Percentiles rank a stretch among this genome's conserved stretches.
Conservation (phyloP, 2,888 invertebrate genomes). For the Nephrotoma flavescens region DNA sequence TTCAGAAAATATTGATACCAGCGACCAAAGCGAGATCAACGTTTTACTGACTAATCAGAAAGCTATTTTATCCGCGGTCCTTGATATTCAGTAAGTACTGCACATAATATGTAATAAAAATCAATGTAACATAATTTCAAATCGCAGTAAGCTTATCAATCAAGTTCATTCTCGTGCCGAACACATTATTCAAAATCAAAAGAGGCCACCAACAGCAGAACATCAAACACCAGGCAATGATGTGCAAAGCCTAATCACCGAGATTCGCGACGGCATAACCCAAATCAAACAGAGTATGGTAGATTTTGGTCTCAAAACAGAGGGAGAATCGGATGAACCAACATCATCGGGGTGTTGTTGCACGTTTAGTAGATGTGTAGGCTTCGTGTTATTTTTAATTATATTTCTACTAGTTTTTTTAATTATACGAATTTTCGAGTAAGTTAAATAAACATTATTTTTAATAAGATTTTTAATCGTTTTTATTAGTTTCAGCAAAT, state of each 20-base stretch:
- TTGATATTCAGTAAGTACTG: slow-evolving; percentile 39
- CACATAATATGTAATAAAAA: background rate
- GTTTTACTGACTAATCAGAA: slow-evolving; percentile 72
- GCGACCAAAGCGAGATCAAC: slow-evolving; percentile 82
- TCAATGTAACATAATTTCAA: background rate
- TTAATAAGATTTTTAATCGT: too few relatives aligned
- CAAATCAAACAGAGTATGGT: slow-evolving; percentile 59
- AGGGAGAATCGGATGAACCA: slow-evolving; percentile 30
- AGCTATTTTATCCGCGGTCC: slow-evolving; percentile 56
- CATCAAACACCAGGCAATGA: slow-evolving; percentile 48
- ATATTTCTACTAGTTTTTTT: too few relatives aligned
- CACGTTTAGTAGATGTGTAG: too few relatives aligned
- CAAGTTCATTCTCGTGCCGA: slow-evolving; percentile 38
- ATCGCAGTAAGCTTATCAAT: slow-evolving; percentile 19
- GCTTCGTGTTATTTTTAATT: too few relatives aligned
- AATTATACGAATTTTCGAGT: too few relatives aligned
- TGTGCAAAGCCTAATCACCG: slow-evolving; percentile 51
- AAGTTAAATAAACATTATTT: too few relatives aligned
- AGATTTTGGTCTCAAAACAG: slow-evolving; percentile 35
- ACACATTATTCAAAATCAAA: slow-evolving; percentile 49
- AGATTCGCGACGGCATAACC: slow-evolving; percentile 64
- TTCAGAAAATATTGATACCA: slow-evolving; percentile 28
- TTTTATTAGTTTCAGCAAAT: too few relatives aligned
- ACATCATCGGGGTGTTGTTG: slow-evolving; percentile 16
- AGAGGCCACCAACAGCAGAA: slow-evolving; percentile 51